Base-by-base conservation (phyloP, 2,113 vertebrate species). In the Pollachius pollachius region DNA sequence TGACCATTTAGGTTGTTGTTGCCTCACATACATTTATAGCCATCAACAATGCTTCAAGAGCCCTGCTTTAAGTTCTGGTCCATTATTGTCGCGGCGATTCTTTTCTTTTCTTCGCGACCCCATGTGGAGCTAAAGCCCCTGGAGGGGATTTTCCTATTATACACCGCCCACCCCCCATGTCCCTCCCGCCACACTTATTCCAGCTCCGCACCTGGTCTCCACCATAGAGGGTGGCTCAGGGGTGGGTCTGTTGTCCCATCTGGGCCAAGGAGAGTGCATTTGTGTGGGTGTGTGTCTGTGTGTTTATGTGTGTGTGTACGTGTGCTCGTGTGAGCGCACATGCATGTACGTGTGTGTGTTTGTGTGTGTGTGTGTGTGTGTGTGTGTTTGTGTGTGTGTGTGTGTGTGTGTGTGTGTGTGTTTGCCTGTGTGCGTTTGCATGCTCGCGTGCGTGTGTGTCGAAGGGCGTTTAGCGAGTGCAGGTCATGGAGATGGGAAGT, bases 191-290 rank as follows among this genome's bases (percentile, higher is more conserved):
- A 57, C 2, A 59, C 64, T 67, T 64, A 25, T 59, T 68, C 63
- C 68, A 67, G 81, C 75, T 68, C 74, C 57, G 70, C 87, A 87
- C 82, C 81, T 88, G 87, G 79, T 84, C 81, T 59, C 71, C 69
- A 60, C 23, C 2, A 57, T 13, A 57, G 56, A 37, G 72, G 73
- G 72, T 18, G 25, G 8, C 27, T 1, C 64, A 65, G 18, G 68
- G 60, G 4, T 21, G 17, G 52, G 63, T 34, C 30, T 34, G 30
- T 34, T 18, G 34, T 70, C 71, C 78, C 86, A 84, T 86, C 68
- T 84, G 83, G 72, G 75, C 54, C 70, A 78, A 37, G 37, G 65
- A 65, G 67, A 18, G 69, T 58, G 62, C 2, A 67, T 30, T n/a
- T 52, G 18, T 66, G 65, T 19, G 52, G 19, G 48, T 66, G 74